Percentiles rank a stretch among this genome's conserved stretches.
Evolutionary conservation across 2,113 vertebrate species (phyloP).

Genomic region (Centropus unirufus): DNA sequence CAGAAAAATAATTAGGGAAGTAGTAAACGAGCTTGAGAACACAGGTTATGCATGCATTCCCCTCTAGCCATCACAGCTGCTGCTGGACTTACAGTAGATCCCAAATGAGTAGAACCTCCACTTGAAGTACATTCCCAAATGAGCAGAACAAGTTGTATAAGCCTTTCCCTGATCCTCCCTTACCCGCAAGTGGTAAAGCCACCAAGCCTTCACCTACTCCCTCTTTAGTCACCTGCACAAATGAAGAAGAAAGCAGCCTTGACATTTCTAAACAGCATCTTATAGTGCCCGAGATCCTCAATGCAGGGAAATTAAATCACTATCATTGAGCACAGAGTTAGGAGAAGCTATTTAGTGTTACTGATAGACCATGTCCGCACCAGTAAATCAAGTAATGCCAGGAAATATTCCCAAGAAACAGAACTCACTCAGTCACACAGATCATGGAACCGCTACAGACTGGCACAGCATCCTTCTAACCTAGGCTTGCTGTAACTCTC

Average conservation of each 20-base stretch:
- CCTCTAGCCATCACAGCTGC: not conserved
- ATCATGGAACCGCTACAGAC: not conserved
- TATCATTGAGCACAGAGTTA: not conserved
- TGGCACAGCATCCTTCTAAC: not conserved
- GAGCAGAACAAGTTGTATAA: not conserved
- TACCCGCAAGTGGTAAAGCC: not conserved
- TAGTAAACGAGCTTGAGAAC: not conserved
- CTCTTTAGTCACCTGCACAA: not conserved
- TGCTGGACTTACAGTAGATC: not conserved
- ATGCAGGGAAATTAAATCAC: not conserved
- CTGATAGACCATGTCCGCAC: not conserved
- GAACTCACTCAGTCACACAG: not conserved
- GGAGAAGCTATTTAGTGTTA: not conserved
- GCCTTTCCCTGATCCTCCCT: not conserved
- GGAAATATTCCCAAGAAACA: not conserved
- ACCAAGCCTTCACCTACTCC: not conserved
- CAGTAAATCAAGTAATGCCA: not conserved
- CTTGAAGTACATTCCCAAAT: not conserved
- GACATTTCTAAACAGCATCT: not conserved
- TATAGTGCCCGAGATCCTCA: not conserved
- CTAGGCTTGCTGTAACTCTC: not conserved
- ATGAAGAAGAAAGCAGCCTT: not conserved
- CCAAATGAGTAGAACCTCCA: no score
- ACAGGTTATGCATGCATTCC: accelerated
- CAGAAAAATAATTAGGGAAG: not conserved